Conservation (phyloP, 2,888 invertebrate species). For the Tenthredo livida region DNA sequence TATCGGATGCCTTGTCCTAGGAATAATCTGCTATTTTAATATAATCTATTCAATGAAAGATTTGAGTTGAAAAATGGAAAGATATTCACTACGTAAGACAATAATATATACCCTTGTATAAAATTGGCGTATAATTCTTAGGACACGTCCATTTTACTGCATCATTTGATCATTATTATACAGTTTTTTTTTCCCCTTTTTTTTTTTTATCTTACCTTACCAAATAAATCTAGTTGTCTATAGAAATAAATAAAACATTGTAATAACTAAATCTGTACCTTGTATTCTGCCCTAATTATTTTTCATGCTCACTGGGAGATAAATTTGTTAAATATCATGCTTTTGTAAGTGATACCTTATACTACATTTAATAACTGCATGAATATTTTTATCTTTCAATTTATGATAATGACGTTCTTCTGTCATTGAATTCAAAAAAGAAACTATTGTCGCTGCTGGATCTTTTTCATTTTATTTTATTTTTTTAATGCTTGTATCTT, state of each 20-base stretch:
- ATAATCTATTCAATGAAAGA: constrained; percentile 10
- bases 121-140: not conserved
- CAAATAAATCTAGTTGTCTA: constrained; percentile 46
- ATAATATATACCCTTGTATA: not conserved
- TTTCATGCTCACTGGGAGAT: constrained; percentile 42
- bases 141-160: constrained; percentile 19
- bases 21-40: constrained; percentile 8
- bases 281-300: constrained; percentile 38
- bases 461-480: too few species aligned
- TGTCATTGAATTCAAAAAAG: not conserved
- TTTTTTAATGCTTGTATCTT: not conserved
- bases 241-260: constrained; percentile 34
- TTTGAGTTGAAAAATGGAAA: constrained; percentile 10
- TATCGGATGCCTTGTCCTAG: not conserved
- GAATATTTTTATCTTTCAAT: constrained; percentile 5
- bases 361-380: constrained; percentile 39
- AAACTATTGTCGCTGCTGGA: not conserved
- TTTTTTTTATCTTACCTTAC: constrained; percentile 16
- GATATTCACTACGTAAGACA: constrained; percentile 28
- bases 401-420: not conserved
- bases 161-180: not conserved
- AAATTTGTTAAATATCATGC: constrained; percentile 17
- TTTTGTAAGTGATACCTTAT: constrained; percentile 43
- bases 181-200: not conserved
- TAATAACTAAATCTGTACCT: constrained; percentile 11